Evolutionary conservation across 2,113 vertebrate genomes (phyloP).

Genomic region (Prolemur simus): DNA sequence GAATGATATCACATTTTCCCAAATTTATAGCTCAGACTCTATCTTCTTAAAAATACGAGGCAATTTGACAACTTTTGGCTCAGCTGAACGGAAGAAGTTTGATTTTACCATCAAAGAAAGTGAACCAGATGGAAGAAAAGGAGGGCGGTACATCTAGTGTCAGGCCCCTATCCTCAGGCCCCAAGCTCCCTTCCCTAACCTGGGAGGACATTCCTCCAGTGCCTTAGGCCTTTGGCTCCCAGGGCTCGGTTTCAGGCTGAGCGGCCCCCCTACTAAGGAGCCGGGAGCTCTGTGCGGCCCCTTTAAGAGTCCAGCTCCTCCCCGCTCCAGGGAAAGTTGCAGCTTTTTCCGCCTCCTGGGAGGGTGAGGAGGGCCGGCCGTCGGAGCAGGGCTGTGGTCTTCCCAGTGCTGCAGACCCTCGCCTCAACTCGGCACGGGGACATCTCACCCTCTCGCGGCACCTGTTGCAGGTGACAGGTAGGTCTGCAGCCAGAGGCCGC

Average conservation of each 20-base stretch:
- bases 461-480: constrained; percentile 67
- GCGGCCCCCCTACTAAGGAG: background rate
- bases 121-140: background rate
- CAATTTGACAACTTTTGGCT: constrained; percentile 42
- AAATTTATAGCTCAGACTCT: background rate
- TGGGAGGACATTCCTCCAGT: background rate
- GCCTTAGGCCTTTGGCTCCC: background rate
- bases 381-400: background rate
- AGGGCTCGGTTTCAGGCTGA: background rate
- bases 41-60: background rate
- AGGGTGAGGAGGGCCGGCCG: constrained; percentile 2
- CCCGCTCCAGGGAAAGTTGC: constrained; percentile 74
- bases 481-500: background rate
- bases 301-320: constrained; percentile 78
- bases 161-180: background rate
- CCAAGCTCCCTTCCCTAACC: background rate
- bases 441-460: background rate
- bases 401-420: background rate
- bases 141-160: background rate
- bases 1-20: background rate
- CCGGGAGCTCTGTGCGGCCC: background rate
- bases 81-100: background rate
- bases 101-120: constrained; percentile 6
- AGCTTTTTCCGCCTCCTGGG: constrained; percentile 71
- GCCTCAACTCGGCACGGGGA: background rate